Percentiles rank a stretch among this genome's conserved stretches.
phyloP scores from a whole-genome alignment of 1,140 invertebrate genomes.

The Maconellicoccus hirsutus region DNA sequence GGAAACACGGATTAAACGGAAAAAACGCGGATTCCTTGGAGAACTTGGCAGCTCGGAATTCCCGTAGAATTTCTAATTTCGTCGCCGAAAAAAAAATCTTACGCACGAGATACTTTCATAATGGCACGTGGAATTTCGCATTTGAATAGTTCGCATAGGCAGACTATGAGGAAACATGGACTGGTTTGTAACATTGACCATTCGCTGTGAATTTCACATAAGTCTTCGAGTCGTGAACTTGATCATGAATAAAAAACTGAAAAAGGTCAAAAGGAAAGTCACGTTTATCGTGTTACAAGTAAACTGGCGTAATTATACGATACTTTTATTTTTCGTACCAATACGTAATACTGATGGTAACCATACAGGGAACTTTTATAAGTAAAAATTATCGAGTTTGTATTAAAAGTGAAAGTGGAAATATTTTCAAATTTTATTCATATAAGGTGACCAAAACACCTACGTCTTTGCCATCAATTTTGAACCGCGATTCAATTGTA shows the following conservation, averaged over 20 bases:
- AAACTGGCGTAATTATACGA: neutral
- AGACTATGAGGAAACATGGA: neutral
- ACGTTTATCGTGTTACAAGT: neutral
- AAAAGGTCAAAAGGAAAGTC: conserved; percentile 1
- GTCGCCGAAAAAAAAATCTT: no score
- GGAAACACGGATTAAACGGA: neutral
- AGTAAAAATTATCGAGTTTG: no score
- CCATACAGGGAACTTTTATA: no score
- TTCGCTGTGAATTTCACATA: neutral
- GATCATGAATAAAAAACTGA: neutral
- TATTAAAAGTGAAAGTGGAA: no score
- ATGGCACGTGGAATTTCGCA: no score
- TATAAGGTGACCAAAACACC: no score
- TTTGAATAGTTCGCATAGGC: no score
- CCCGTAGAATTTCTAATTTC: no score
- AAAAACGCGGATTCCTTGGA: neutral
- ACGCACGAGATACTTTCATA: no score
- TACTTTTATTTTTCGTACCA: neutral
- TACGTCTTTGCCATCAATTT: no score
- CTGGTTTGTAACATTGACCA: neutral
- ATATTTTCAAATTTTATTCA: no score
- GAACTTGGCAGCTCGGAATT: neutral
- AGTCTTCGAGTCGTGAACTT: neutral
- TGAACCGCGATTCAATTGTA: no score
- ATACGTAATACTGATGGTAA: neutral